Percentiles rank a stretch among this genome's conserved stretches.
These are phyloP conservation scores for Psittacula echo DNA, from an alignment of 2,797 vertebrate genomes.

Conservation along the genomic window DNA sequence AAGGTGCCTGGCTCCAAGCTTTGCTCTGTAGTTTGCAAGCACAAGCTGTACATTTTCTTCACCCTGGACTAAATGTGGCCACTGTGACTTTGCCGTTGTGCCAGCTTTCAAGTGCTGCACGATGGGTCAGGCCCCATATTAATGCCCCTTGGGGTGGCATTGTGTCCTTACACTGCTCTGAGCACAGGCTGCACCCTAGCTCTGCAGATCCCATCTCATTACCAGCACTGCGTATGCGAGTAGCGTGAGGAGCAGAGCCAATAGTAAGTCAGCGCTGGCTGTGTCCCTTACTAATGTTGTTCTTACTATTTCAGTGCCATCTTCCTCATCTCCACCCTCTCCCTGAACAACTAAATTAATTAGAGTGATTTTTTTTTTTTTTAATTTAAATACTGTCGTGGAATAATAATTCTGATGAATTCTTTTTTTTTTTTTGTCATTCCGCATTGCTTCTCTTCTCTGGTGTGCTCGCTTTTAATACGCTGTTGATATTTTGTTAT, in stretches of 20 bases:
- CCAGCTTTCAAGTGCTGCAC: background rate
- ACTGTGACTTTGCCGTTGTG: fast-evolving
- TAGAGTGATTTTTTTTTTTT: background rate
- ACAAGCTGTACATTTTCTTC: background rate
- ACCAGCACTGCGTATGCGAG: background rate
- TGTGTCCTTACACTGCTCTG: background rate
- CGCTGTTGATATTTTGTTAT: slow-evolving; percentile 39
- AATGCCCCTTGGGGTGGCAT: background rate
- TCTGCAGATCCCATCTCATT: fast-evolving
- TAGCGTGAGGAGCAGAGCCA: background rate
- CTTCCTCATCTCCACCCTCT: slow-evolving; percentile 13
- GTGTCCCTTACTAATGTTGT: slow-evolving; percentile 30
- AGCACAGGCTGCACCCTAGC: background rate
- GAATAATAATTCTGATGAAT: slow-evolving; percentile 38
- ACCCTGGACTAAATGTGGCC: background rate
- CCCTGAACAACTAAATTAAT: slow-evolving; percentile 63
- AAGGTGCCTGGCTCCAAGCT: background rate
- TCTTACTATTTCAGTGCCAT: slow-evolving; percentile 48
- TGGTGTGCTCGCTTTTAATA: background rate
- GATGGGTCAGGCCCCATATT: background rate
- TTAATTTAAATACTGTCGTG: slow-evolving; percentile 6
- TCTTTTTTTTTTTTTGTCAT: background rate
- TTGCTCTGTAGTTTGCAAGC: background rate
- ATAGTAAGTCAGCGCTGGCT: background rate
- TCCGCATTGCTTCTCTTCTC: slow-evolving; percentile 16